Conservation (phyloP, 2,113 vertebrate genomes). For the Lynx canadensis region DNA sequence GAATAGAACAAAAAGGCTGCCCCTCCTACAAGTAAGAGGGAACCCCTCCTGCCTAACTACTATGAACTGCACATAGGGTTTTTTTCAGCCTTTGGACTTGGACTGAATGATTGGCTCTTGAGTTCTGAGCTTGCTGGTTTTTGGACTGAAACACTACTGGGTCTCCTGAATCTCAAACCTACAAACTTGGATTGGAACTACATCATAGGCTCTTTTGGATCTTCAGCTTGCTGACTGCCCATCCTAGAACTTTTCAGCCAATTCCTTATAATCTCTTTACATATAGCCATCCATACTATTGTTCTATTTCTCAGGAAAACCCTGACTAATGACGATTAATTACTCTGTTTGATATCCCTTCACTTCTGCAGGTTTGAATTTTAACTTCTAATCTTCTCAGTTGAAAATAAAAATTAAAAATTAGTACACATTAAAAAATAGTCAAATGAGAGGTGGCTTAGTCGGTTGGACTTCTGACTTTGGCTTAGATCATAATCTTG, state of each 20-base stretch:
- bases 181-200: not conserved
- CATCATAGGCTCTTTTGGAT: not conserved
- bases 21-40: not conserved
- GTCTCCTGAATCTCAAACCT: not conserved
- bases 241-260: not conserved
- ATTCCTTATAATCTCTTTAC: not conserved
- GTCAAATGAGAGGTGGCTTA: not conserved
- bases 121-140: not conserved
- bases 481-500: not conserved
- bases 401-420: not conserved
- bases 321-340: not conserved
- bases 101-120: not conserved
- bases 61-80: not conserved
- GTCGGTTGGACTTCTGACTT: not conserved
- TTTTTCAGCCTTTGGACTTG: not conserved
- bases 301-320: not conserved
- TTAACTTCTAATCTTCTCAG: not conserved
- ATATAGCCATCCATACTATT: not conserved
- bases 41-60: not conserved
- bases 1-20: not conserved
- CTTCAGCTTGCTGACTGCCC: not conserved
- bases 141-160: not conserved
- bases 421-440: not conserved
- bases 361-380: not conserved
- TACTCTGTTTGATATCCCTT: not conserved